A percentile compares a stretch with the other conserved stretches of the same genome.
Conservation (phyloP, 2,113 vertebrate genomes). For the Chloropsis hardwickii region DNA sequence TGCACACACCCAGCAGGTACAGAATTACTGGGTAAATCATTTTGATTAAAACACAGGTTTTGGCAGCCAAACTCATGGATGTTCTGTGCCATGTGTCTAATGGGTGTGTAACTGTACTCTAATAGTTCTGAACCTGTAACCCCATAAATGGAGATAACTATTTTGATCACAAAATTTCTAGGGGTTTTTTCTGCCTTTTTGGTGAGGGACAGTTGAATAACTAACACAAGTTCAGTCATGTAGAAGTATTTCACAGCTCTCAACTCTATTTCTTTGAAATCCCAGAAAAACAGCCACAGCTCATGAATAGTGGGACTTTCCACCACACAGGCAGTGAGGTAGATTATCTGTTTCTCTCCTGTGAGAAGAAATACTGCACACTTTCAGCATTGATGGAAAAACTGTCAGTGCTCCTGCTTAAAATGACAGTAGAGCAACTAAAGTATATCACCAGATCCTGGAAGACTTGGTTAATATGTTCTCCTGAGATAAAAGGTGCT, state of each 20-base stretch:
- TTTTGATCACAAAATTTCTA: background rate
- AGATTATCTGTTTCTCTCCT: background rate
- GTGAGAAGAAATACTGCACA: background rate
- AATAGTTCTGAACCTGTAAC: background rate
- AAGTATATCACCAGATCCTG: background rate
- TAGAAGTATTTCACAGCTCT: background rate
- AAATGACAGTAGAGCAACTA: background rate
- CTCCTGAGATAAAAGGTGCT: background rate
- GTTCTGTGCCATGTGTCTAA: background rate
- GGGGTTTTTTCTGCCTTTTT: background rate
- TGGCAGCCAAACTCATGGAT: background rate
- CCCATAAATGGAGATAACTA: background rate
- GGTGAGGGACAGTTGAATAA: background rate
- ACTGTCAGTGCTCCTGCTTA: background rate
- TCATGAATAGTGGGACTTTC: background rate
- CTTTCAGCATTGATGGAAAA: background rate
- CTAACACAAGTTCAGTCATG: background rate
- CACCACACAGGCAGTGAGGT: background rate
- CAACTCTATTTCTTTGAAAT: background rate
- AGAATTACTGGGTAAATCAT: background rate
- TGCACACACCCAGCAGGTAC: background rate
- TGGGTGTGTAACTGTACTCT: background rate
- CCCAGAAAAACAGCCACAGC: background rate
- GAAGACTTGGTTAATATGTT: background rate
- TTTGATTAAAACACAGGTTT: background rate